Percentiles rank a stretch among this genome's conserved stretches.
These are phyloP conservation scores for Poecile montanus DNA, from an alignment of 2,797 vertebrate species.

Conservation along the genomic window DNA sequence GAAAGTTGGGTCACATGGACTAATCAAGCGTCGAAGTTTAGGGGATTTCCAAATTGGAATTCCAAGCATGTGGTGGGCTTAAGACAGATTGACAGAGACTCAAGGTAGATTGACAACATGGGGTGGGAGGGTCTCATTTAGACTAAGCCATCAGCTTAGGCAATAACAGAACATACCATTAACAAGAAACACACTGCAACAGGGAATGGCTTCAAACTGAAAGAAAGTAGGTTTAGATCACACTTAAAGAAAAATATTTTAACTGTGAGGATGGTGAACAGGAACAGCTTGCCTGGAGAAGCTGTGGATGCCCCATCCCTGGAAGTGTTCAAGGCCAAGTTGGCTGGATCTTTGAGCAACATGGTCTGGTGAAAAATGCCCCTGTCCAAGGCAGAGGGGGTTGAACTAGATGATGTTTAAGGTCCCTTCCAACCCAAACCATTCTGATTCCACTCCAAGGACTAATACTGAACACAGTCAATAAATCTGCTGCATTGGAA, in stretches of 20 bases:
- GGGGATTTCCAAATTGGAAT: no score
- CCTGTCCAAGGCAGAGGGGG: neutral
- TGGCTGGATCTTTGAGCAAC: neutral
- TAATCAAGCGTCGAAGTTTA: no score
- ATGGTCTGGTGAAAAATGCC: neutral
- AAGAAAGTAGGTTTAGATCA: neutral
- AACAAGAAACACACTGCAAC: no score
- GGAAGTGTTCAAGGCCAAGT: neutral
- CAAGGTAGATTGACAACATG: no score
- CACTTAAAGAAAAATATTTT: neutral
- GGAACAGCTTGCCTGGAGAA: neutral
- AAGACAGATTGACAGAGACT: no score
- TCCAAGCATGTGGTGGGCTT: no score
- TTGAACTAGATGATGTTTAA: neutral
- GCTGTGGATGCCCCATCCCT: neutral
- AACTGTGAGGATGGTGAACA: neutral
- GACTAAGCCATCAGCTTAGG: no score
- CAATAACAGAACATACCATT: no score
- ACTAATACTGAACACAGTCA: neutral
- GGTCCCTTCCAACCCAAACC: neutral
- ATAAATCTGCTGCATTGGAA: slow-evolving; percentile 22
- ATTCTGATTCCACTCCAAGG: neutral
- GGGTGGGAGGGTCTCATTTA: no score
- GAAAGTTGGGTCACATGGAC: no score
- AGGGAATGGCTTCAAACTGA: neutral